A percentile compares a stretch with the other conserved stretches of the same genome.
Conservation (phyloP, 2,797 vertebrate species). For the Hyperoplus lanceolatus region DNA sequence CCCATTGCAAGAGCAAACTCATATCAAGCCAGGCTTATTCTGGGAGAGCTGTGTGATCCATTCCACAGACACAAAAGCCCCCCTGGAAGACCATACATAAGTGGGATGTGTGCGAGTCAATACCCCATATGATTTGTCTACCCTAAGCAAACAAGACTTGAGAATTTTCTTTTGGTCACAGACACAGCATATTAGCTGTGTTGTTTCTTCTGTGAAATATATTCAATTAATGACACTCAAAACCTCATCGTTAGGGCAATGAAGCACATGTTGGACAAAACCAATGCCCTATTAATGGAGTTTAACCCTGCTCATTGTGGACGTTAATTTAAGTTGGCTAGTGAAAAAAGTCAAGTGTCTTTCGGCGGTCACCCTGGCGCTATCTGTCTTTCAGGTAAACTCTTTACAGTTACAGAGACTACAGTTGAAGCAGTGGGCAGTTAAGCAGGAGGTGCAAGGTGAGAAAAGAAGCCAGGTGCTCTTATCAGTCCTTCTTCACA, state of each 20-base stretch:
- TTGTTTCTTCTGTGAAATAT: conserved; percentile 6
- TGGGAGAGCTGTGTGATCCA: conserved; percentile 71
- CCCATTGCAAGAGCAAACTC: conserved; percentile 72
- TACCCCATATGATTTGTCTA: conserved; percentile 38
- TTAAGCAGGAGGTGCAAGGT: conserved; percentile 59
- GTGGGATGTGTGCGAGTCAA: conserved; percentile 38
- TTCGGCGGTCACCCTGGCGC: conserved; percentile 31
- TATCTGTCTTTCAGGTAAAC: conserved; percentile 56
- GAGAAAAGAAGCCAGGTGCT: conserved; percentile 50
- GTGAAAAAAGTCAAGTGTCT: conserved; percentile 38
- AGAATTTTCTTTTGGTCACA: conserved; percentile 34
- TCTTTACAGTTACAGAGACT: conserved; percentile 38
- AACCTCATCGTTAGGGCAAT: conserved; percentile 3
- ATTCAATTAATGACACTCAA: conserved; percentile 5
- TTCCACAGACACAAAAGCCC: conserved; percentile 70
- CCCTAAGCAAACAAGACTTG: conserved; percentile 23
- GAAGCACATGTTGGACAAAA: conserved; percentile 17
- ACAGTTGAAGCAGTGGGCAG: conserved; percentile 41
- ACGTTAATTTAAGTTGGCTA: conserved; percentile 38
- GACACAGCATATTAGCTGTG: background rate
- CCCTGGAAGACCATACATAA: conserved; percentile 62
- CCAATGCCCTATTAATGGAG: background rate
- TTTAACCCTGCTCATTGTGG: conserved; percentile 11
- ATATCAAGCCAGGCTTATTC: conserved; percentile 73
- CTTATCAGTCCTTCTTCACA: conserved; percentile 68